These are phyloP conservation scores for Lepilemur ruficaudatus DNA, from an alignment of 2,797 vertebrate species.

Conservation along the genomic window DNA sequence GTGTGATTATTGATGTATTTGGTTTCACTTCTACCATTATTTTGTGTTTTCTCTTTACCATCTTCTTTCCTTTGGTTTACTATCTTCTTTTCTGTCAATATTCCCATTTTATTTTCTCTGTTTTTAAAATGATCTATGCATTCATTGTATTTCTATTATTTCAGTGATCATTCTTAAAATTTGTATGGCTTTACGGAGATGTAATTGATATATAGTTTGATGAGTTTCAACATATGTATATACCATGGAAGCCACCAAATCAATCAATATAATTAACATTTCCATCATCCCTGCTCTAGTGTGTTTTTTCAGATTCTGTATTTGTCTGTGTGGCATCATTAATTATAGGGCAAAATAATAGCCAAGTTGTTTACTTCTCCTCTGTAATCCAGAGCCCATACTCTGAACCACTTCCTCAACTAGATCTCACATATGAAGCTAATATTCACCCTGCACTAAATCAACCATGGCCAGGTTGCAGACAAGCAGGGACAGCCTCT, in stretches of 20 bases:
- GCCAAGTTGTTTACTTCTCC: neutral
- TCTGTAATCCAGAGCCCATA: neutral
- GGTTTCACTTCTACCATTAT: neutral
- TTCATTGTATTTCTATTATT: neutral
- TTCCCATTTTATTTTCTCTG: neutral
- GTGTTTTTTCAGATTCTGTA: neutral
- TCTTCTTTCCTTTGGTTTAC: neutral
- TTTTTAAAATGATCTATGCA: neutral
- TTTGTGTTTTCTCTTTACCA: conserved; percentile 23
- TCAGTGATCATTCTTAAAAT: conserved; percentile 28
- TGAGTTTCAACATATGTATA: neutral
- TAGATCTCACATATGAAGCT: neutral
- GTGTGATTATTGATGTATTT: neutral
- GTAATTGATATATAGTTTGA: neutral
- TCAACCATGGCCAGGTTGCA: neutral
- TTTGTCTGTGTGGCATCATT: conserved; percentile 17
- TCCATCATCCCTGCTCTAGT: neutral
- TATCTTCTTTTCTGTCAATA: neutral
- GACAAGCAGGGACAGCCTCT: neutral
- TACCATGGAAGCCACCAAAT: neutral
- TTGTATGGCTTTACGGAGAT: neutral
- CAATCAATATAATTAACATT: conserved; percentile 37
- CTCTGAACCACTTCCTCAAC: neutral
- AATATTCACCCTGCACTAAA: neutral
- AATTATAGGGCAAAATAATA: neutral